Base-by-base conservation (phyloP, 2,113 vertebrate genomes). In the Mirza zaza region DNA sequence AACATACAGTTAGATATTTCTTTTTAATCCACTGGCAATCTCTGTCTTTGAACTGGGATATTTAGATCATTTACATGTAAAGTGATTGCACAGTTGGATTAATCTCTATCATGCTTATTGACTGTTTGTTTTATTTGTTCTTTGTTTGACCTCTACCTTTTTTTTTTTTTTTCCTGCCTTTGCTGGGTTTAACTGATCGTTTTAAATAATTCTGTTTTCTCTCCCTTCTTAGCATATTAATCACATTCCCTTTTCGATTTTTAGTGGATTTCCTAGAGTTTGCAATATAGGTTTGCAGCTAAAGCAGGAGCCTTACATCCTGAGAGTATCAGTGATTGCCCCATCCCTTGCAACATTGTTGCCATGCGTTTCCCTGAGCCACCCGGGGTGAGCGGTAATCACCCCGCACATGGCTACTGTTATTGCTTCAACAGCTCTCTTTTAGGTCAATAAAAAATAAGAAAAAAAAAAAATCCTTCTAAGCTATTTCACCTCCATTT, bases 281-380 rank as follows among this genome's bases (percentile, higher is more conserved):
- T 34, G 8, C 57, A 32, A 8, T 8, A 25, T 8, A 2, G 8
- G 1, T 25, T 71, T 23, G 25, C 25, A 34, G 2, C 10, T 0
- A 48, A 29, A 7, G 23, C 15, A 14, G 5, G 8, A 0, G 1
- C 14, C 86, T 15, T 12, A 0, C 2, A 10, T 21, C 39, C 6
- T 2, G 6, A 14, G 32, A 20, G 4, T 1, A 0, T 0, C 20
- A 10, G 21, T 13, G 1, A 9, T 12, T 4, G 9, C 4, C 4
- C 8, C 0, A 27, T 14, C 39, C n/a, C 75, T 1, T 0, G 13
- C 2, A 12, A 18, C 27, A 17, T 11, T 3, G 12, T 1, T 45
- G 34, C 6, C 6, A 12, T 29, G 71, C 36, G 5, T 0, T 13
- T 68, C 65, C 27, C 11, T 0, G 1, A 7, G 3, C 67, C 55